Base-by-base conservation (phyloP, 2,113 vertebrate genomes). In the Ciconia boyciana region DNA sequence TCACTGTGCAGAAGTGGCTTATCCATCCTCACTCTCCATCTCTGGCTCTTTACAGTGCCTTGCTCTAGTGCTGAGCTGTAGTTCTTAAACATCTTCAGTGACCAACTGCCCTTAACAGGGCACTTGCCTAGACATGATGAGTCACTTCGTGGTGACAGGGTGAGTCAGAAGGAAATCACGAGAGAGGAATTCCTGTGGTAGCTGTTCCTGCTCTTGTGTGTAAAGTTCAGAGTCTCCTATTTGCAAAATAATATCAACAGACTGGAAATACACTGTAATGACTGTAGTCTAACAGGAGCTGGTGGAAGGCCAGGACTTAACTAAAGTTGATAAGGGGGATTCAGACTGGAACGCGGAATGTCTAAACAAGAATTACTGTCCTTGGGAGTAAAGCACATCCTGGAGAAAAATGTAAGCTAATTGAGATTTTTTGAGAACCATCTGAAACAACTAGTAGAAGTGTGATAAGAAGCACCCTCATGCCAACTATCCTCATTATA, bases 91-190 rank as follows among this genome's bases (percentile, higher is more conserved):
- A 5, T 17, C 78, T 64, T 52, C 32, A 68, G 8, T 10, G 20
- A 31, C 28, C 28, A 49, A 4, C 12, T 39, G 36, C 51, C 32
- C 32, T 57, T 41, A 48, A 44, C 49, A 25, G 36, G 64, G 16
- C 60, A 32, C 14, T 88, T 79, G 54, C 18, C 25, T 34, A 58
- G 61, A 13, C 11, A 16, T 3, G 41, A 46, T 46, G 66, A 79
- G 48, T 79, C 60, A 57, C 0, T 0, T 39, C 1, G 1, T 28
- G 39, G 39, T 57, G 54, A 74, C 20, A 39, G 29, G 4, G 24
- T 61, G 39, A 75, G 55, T 55, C 74, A 64, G 66, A 41, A 58
- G 54, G 48, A 75, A 83, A 64, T 32, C 34, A 55, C 49, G 60
- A 44, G 34, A 57, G 7, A 36, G 11, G 61, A 64, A 34, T 46